phyloP scores from a whole-genome alignment of 2,113 vertebrate species.

The Chauna torquata region DNA sequence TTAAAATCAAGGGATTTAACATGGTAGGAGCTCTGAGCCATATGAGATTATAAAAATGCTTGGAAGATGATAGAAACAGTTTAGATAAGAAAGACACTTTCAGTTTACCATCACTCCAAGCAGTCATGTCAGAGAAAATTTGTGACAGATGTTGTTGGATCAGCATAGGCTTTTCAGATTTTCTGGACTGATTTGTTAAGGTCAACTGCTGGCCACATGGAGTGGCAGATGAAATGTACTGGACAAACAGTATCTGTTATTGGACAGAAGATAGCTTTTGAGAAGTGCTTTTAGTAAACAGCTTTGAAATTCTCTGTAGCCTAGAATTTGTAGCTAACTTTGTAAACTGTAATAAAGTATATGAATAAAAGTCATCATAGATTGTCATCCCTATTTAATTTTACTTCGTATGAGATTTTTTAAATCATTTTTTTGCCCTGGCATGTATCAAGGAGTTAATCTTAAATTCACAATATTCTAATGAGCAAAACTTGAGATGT shows the following conservation, averaged over 20 bases:
- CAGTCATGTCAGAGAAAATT: not conserved
- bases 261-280: not conserved
- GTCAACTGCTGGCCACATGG: not conserved
- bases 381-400: not conserved
- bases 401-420: not conserved
- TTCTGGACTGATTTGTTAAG: conserved; percentile 15
- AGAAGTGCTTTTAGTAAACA: not conserved
- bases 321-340: not conserved
- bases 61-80: not conserved
- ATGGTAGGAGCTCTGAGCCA: not conserved
- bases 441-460: not conserved
- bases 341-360: not conserved
- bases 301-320: not conserved
- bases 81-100: not conserved
- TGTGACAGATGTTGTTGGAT: conserved; percentile 46
- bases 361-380: not conserved
- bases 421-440: not conserved
- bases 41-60: not conserved
- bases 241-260: not conserved
- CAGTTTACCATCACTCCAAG: not conserved
- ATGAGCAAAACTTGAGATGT: not conserved
- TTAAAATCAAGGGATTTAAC: not conserved
- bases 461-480: not conserved
- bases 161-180: conserved; percentile 15
- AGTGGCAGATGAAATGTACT: not conserved